phyloP scores from a whole-genome alignment of 1,140 invertebrate genomes.

The Drosophila sturtevanti region DNA sequence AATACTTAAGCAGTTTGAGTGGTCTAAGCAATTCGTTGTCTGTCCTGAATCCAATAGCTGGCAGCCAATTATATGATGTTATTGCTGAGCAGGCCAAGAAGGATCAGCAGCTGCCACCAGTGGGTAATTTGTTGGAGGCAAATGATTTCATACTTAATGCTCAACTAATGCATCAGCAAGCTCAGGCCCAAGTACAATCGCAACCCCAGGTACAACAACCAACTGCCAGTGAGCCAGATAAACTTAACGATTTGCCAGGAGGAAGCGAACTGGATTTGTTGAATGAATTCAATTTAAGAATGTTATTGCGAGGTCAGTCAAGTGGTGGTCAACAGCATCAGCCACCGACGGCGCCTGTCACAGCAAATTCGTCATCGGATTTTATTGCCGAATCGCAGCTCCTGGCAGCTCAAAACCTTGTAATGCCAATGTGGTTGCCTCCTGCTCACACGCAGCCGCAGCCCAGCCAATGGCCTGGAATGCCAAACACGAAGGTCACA shows the following conservation, averaged over 20 bases:
- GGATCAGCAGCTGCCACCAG: constrained; percentile 47
- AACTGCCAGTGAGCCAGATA: constrained; percentile 23
- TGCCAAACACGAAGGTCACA: constrained; percentile 40
- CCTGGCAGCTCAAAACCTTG: constrained; percentile 74
- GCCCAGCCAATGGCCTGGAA: constrained; percentile 29
- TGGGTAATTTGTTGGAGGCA: constrained; percentile 70
- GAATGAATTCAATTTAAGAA: constrained; percentile 76
- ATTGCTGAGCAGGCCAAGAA: constrained; percentile 67
- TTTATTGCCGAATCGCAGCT: constrained; percentile 53
- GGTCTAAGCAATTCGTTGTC: constrained; percentile 61
- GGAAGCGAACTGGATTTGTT: constrained; percentile 56
- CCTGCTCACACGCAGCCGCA: constrained; percentile 36
- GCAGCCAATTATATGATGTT: constrained; percentile 61
- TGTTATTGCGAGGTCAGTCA: constrained; percentile 57
- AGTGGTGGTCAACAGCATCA: constrained; percentile 26
- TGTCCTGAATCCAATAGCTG: constrained; percentile 59
- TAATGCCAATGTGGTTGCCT: constrained; percentile 82
- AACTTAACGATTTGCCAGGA: constrained; percentile 30
- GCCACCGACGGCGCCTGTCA: constrained; percentile 13
- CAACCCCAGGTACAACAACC: background rate
- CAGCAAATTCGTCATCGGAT: constrained; percentile 26
- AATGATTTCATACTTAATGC: constrained; percentile 72
- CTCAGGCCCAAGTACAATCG: constrained; percentile 69
- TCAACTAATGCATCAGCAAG: constrained; percentile 80
- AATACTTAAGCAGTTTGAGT: constrained; percentile 81